Evolutionary conservation across 1,140 invertebrate genomes (phyloP), one percentile per base, ranked within the genome.

Genomic region (Drosophila prosaltans): DNA sequence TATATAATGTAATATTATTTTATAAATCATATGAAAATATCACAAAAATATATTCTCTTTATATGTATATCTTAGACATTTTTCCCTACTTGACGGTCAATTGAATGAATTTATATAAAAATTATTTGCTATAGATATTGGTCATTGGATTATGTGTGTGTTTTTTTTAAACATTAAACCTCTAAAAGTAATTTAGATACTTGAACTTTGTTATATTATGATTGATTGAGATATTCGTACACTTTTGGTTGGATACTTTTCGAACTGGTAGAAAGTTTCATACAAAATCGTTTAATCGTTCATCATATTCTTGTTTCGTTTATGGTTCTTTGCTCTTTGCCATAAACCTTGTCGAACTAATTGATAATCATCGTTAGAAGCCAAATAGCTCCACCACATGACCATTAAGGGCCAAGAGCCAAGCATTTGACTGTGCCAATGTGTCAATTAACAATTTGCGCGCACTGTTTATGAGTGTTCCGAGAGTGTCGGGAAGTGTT

Each of bases 381-480:
- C 21, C 16, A 48, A 48, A 8, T 21, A 48, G 8, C 45, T 51
- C 7, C 45, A 26, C 57, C 57, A 39, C 16, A 59, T 39, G 57
- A 59, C 57, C 57, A 59, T 59, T 59, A 59, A 59, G 26, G 45
- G 45, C 21, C 21, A 51, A 24, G 21, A 51, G 45, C 45, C 36
- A 62, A 40, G 9, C 60, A 26, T 40, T 45, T 45, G 60, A 45
- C 60, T 62, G 60, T 45, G 41, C 16, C 60, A 45, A 62, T 62
- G 60, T 62, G 60, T 62, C 60, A 62, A 62, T 62, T 62, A 62
- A 62, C 41, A 62, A 43, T 62, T 62, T 62, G 60, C 60, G 60
- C 60, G 60, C 60, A 62, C 60, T 62, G 60, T 62, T 62, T 62
- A 62, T 62, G 60, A 45, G 40, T 62, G 21, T 26, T 51, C 21